phyloP scores from a whole-genome alignment of 2,888 invertebrate species.

The Eulithis testata region DNA sequence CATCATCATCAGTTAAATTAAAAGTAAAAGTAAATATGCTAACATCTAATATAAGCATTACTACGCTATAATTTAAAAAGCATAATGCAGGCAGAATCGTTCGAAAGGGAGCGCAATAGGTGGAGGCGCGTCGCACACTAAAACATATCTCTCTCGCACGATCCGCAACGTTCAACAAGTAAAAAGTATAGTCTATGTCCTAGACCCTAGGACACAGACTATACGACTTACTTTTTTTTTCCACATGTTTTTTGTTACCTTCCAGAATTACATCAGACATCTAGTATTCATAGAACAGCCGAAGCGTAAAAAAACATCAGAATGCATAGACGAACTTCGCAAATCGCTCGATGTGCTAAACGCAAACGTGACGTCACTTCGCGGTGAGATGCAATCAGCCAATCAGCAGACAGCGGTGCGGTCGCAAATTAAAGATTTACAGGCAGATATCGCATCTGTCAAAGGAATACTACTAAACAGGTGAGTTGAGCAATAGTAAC shows the following conservation, averaged over 20 bases:
- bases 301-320: constrained; percentile 86
- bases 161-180: too few species aligned
- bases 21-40: too few species aligned
- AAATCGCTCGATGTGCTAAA: constrained; percentile 88
- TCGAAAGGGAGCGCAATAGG: too few species aligned
- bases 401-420: constrained; percentile 77
- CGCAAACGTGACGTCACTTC: constrained; percentile 86
- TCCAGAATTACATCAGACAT: constrained; percentile 70
- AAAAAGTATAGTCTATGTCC: too few species aligned
- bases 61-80: too few species aligned
- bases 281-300: constrained; percentile 87
- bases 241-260: constrained; percentile 3
- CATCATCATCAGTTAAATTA: too few species aligned
- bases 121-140: too few species aligned
- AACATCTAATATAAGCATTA: too few species aligned
- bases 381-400: constrained; percentile 86
- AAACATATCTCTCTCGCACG: too few species aligned
- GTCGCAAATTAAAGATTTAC: constrained; percentile 87
- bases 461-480: constrained; percentile 90
- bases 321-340: constrained; percentile 87
- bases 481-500: constrained; percentile 61
- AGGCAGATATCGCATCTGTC: constrained; percentile 88
- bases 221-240: too few species aligned
- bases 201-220: too few species aligned
- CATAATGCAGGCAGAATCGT: too few species aligned